phyloP scores from a whole-genome alignment of 2,113 vertebrate species.

The Cervus canadensis region DNA sequence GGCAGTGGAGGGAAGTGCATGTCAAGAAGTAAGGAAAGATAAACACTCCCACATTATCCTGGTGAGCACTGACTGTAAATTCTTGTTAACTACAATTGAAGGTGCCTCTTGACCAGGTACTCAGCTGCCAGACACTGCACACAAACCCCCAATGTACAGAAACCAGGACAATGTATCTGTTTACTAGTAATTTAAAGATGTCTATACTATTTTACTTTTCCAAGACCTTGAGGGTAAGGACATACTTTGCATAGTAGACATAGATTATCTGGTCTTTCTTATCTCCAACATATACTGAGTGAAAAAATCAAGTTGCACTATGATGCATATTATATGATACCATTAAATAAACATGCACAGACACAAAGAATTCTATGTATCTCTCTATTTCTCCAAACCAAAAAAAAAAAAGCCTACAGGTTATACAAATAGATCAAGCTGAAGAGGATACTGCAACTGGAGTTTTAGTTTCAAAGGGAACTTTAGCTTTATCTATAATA shows the following conservation, averaged over 20 bases:
- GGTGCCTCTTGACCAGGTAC: background rate
- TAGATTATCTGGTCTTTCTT: background rate
- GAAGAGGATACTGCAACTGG: background rate
- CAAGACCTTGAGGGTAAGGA: background rate
- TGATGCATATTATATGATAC: background rate
- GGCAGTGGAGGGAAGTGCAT: background rate
- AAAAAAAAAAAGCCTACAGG: background rate
- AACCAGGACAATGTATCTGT: background rate
- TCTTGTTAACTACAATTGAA: background rate
- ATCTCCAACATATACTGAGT: background rate
- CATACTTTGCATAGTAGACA: background rate
- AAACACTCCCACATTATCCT: background rate
- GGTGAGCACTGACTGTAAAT: background rate
- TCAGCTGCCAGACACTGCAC: background rate
- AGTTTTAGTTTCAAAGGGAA: background rate
- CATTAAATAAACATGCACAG: background rate
- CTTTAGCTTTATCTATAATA: background rate
- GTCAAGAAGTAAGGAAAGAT: background rate
- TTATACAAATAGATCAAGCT: background rate
- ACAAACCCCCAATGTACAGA: background rate
- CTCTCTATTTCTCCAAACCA: background rate
- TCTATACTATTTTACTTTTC: background rate
- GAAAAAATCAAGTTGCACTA: background rate
- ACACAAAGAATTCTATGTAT: background rate
- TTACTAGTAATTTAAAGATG: background rate